These are phyloP conservation scores for Coranthus polyacanthus DNA, from an alignment of 2,797 vertebrate species.

Conservation along the genomic window DNA sequence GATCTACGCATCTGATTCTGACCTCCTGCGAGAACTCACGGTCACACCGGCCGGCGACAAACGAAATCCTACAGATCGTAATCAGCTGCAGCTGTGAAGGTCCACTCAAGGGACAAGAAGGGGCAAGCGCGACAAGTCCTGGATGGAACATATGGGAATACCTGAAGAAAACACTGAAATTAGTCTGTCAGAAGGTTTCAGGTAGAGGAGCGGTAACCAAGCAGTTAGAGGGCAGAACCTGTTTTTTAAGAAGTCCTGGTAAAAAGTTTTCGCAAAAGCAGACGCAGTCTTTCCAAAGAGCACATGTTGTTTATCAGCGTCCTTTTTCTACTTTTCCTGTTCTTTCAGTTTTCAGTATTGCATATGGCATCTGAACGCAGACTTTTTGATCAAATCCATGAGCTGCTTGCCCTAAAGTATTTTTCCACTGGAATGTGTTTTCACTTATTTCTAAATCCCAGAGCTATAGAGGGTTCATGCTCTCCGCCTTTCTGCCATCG, in stretches of 20 bases:
- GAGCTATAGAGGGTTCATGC: constrained; percentile 46
- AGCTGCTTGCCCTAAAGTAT: constrained; percentile 49
- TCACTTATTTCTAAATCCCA: constrained; percentile 67
- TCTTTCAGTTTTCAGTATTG: constrained; percentile 45
- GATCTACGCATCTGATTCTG: constrained; percentile 36
- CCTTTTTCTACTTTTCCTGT: constrained; percentile 37
- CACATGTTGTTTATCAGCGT: constrained; percentile 58
- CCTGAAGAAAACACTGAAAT: constrained; percentile 60
- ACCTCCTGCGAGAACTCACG: constrained; percentile 20
- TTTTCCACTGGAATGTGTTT: constrained; percentile 76
- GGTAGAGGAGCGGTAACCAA: constrained; percentile 44
- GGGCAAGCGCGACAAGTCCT: constrained; percentile 44
- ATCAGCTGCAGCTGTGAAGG: constrained; percentile 61
- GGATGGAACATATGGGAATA: constrained; percentile 43
- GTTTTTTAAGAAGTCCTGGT: constrained; percentile 12
- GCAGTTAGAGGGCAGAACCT: constrained; percentile 37
- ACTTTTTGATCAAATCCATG: constrained; percentile 62
- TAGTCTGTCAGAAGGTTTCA: constrained; percentile 38
- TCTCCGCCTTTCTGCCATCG: constrained; percentile 41
- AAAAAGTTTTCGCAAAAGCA: constrained; percentile 34
- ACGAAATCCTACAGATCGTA: constrained; percentile 12
- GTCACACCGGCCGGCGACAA: constrained; percentile 21
- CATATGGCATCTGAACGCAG: constrained; percentile 62
- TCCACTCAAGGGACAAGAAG: constrained; percentile 31
- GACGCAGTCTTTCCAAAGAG: constrained; percentile 34